Conservation (phyloP, 2,113 vertebrate species). For the Zosterops lateralis region DNA sequence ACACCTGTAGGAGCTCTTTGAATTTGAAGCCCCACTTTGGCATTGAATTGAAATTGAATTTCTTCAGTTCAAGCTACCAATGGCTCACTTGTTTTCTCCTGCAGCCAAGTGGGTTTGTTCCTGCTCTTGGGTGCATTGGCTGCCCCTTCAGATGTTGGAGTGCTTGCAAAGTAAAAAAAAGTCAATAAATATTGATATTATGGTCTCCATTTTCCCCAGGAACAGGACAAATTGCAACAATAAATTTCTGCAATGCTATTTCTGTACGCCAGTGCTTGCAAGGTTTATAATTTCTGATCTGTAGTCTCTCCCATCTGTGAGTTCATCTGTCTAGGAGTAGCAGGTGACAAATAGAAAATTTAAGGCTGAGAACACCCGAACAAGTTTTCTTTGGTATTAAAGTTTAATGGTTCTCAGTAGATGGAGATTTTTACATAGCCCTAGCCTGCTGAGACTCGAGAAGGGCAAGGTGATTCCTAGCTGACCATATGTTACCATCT, state of each 20-base stretch:
- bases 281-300: not conserved
- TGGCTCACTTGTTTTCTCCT: not conserved
- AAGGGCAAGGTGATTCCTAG: not conserved
- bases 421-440: not conserved
- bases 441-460: not conserved
- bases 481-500: not conserved
- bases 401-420: not conserved
- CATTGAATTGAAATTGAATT: not conserved
- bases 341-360: conserved; percentile 24
- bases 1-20: not conserved
- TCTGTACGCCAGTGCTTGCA: not conserved
- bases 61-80: not conserved
- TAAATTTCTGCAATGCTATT: not conserved
- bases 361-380: not conserved
- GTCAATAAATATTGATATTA: not conserved
- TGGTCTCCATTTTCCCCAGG: not conserved
- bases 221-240: not conserved
- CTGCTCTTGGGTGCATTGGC: not conserved
- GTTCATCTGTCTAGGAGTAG: not conserved
- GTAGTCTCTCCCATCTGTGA: not conserved
- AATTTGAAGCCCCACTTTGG: not conserved
- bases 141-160: not conserved
- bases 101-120: not conserved
- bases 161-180: not conserved
- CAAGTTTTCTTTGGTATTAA: conserved; percentile 4